Percentiles rank a stretch among this genome's conserved stretches.
Evolutionary conservation across 37 sponge, comb jelly and placozoan species (phyloP).

Genomic region (Agelas oroides): DNA sequence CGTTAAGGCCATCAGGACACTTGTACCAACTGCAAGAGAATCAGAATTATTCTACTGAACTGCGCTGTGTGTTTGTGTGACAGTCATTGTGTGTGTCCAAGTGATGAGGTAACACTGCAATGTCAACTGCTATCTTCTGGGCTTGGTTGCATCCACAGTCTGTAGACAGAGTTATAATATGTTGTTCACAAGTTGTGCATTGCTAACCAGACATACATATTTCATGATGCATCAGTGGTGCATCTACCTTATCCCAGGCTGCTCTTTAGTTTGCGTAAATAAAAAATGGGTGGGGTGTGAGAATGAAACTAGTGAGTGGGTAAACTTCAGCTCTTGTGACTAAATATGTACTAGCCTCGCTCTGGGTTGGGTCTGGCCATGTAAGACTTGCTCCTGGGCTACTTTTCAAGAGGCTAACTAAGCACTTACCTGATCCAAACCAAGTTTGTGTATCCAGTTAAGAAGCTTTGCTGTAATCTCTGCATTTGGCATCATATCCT

Average conservation of each 20-base stretch:
- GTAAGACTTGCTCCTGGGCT: no score
- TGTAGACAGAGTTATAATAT: background rate
- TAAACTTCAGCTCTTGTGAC: background rate
- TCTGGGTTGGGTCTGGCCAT: no score
- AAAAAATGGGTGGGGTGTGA: no score
- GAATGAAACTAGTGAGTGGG: background rate
- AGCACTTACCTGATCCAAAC: constrained; percentile 52
- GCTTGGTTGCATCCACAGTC: background rate
- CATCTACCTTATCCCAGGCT: no score
- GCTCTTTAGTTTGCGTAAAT: no score
- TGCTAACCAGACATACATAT: no score
- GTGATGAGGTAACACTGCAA: background rate
- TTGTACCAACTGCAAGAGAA: constrained; percentile 11
- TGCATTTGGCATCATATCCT: constrained; percentile 35
- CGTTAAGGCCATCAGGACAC: constrained; percentile 76
- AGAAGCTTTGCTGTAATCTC: constrained; percentile 20
- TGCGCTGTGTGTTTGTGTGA: background rate
- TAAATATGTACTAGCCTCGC: no score
- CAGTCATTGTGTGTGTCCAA: background rate
- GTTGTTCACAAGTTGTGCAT: no score
- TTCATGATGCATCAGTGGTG: no score
- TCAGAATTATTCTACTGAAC: background rate
- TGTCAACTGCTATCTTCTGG: background rate
- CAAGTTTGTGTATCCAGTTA: constrained; percentile 38
- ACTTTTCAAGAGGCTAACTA: no score